Evolutionary conservation across 2,888 invertebrate species (phyloP).

Genomic region (Blastobasis adustella): DNA sequence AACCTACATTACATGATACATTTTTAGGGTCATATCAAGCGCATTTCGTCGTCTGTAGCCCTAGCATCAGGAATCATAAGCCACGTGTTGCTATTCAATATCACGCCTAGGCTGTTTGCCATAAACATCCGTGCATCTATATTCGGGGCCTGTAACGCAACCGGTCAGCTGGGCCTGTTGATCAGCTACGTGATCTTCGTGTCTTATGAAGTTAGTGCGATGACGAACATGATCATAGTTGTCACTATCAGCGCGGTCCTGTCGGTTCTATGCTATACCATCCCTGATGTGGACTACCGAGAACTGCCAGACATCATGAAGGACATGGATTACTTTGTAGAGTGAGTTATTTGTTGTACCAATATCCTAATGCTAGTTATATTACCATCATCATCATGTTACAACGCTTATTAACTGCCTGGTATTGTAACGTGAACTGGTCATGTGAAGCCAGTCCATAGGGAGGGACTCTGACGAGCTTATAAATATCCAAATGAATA

Average conservation of each 20-base stretch:
- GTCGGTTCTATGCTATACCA: conserved; percentile 31
- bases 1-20: too few relatives aligned
- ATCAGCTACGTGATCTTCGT: conserved; percentile 40
- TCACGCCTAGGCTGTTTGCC: conserved; percentile 53
- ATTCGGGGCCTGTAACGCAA: conserved; percentile 48
- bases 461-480: too few relatives aligned
- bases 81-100: conserved; percentile 41
- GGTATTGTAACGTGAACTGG: too few relatives aligned
- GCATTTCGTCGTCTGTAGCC: conserved; percentile 35
- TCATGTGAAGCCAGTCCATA: too few relatives aligned
- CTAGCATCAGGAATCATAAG: conserved; percentile 41
- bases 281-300: conserved; percentile 53
- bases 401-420: too few relatives aligned
- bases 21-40: too few relatives aligned
- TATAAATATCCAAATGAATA: too few relatives aligned
- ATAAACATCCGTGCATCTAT: conserved; percentile 48
- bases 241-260: conserved; percentile 28
- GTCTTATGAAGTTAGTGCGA: conserved; percentile 29
- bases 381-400: too few relatives aligned
- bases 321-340: conserved; percentile 64
- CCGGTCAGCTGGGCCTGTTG: conserved; percentile 50
- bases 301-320: conserved; percentile 55
- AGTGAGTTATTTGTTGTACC: conserved; percentile 29
- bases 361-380: too few relatives aligned
- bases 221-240: conserved; percentile 28